Conservation (phyloP, 2,888 invertebrate species). For the Xestobium rufovillosum region DNA sequence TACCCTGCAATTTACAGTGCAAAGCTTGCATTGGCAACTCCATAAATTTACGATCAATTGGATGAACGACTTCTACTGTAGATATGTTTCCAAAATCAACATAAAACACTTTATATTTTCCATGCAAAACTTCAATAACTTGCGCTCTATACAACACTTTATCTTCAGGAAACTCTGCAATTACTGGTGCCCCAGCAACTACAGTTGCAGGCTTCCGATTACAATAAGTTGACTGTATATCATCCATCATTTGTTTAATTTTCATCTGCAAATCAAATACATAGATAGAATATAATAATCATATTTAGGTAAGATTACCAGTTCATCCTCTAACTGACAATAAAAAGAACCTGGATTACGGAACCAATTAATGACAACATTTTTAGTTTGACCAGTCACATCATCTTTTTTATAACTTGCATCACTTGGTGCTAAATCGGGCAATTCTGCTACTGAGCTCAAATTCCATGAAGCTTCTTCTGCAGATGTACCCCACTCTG, state of each 20-base stretch:
- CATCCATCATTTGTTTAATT: conserved; percentile 62
- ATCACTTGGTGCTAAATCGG: conserved; percentile 24
- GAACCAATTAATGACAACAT: conserved; percentile 66
- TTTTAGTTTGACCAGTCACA: conserved; percentile 45
- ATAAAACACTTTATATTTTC: conserved; percentile 59
- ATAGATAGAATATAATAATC: no score
- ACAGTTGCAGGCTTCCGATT: conserved; percentile 34
- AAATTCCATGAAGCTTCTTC: conserved; percentile 28
- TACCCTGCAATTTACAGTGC: conserved; percentile 56
- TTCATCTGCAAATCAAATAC: conserved; percentile 35
- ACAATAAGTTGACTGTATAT: conserved; percentile 60
- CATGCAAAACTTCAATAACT: conserved; percentile 45
- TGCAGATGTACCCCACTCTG: neutral
- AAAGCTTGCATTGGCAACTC: conserved; percentile 63
- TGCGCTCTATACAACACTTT: conserved; percentile 64
- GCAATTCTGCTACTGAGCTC: conserved; percentile 19
- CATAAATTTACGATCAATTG: conserved; percentile 58
- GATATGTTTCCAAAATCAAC: conserved; percentile 71
- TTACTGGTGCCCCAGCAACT: conserved; percentile 55
- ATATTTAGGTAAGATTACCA: conserved; percentile 24
- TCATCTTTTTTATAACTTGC: conserved; percentile 26
- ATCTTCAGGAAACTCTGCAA: conserved; percentile 65
- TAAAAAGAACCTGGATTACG: conserved; percentile 67
- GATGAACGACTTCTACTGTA: conserved; percentile 61
- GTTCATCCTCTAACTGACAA: conserved; percentile 33